These are phyloP conservation scores for Orientallactaga sibirica DNA, from an alignment of 2,797 vertebrate genomes.

Conservation along the genomic window DNA sequence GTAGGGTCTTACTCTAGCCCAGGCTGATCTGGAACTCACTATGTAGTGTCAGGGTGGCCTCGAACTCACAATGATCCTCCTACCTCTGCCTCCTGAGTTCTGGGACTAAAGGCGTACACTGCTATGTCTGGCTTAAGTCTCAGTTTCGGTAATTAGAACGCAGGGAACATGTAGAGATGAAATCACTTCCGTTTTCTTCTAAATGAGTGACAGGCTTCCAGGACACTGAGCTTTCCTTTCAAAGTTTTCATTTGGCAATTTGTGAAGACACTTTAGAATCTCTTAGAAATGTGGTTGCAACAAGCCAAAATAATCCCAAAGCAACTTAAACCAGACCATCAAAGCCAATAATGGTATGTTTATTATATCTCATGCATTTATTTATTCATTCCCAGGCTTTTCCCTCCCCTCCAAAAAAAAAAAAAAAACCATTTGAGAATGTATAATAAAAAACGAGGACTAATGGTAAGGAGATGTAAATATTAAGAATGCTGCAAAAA, in stretches of 20 bases:
- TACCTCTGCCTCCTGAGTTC: too few relatives aligned
- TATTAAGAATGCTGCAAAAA: background rate
- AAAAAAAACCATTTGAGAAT: conserved; percentile 16
- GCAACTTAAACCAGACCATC: conserved; percentile 25
- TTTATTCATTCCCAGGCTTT: conserved; percentile 28
- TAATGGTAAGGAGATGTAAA: background rate
- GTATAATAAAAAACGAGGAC: background rate
- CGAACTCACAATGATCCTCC: too few relatives aligned
- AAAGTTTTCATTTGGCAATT: conserved; percentile 48
- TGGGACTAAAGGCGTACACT: too few relatives aligned
- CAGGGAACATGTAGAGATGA: background rate
- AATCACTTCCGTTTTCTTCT: conserved; percentile 43
- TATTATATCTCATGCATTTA: conserved; percentile 15
- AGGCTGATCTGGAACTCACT: too few relatives aligned
- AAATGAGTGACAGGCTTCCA: background rate
- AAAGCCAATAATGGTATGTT: background rate
- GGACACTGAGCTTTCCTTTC: conserved; percentile 20
- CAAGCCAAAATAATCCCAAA: conserved; percentile 31
- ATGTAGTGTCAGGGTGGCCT: too few relatives aligned
- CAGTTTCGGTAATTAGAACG: background rate
- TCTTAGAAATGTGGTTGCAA: background rate
- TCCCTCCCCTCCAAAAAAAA: background rate
- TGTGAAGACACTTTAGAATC: conserved; percentile 10
- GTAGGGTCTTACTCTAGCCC: too few relatives aligned
- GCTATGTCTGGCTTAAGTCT: too few relatives aligned